Evolutionary conservation across 2,113 vertebrate species (phyloP).

Genomic region (Platysteira castanea): DNA sequence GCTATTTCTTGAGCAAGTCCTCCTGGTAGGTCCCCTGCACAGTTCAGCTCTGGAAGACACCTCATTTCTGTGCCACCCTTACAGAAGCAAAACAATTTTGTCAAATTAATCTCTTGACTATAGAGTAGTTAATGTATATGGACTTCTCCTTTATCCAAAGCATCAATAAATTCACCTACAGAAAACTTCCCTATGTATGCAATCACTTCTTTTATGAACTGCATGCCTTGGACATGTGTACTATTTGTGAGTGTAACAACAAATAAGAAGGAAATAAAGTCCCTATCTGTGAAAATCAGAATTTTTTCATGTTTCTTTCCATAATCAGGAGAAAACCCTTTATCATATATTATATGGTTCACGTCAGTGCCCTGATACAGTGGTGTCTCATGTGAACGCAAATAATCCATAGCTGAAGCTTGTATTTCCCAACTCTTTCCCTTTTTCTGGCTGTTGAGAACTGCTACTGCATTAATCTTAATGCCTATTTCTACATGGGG

Average conservation of each 20-base stretch:
- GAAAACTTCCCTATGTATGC: background rate
- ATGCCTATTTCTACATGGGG: background rate
- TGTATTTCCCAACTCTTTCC: background rate
- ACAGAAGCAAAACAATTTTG: background rate
- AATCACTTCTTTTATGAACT: background rate
- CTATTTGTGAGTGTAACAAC: background rate
- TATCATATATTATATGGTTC: background rate
- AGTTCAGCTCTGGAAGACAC: background rate
- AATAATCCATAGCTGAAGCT: background rate
- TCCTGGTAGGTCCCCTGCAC: background rate
- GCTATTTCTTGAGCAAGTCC: background rate
- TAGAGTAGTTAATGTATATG: background rate
- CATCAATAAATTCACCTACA: background rate
- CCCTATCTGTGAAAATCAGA: background rate
- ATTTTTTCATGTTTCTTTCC: background rate
- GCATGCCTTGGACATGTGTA: fast-evolving
- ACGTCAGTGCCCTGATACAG: background rate
- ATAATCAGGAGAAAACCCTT: background rate
- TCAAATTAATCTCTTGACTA: background rate
- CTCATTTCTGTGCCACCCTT: background rate
- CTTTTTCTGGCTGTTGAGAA: background rate
- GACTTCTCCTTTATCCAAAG: background rate
- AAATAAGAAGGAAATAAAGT: background rate
- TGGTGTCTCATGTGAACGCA: background rate
- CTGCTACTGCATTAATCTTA: background rate